Evolutionary conservation across 2,888 invertebrate species (phyloP).

Genomic region (Himalopsyche kuldschensis): DNA sequence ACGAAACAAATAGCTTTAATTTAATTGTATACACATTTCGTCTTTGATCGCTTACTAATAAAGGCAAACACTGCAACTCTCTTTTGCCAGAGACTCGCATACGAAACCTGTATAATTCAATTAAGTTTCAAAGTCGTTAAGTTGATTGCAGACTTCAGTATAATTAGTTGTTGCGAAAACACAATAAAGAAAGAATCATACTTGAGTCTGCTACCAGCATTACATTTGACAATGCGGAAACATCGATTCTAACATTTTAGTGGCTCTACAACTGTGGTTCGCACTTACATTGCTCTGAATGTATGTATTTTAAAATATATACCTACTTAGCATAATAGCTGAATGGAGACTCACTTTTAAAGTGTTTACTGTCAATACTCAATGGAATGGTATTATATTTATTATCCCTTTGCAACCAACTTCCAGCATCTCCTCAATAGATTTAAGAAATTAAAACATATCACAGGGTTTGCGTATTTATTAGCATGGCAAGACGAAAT

Average conservation of each 20-base stretch:
- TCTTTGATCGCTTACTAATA: neutral
- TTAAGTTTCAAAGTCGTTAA: neutral
- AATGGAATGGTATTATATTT: too few species aligned
- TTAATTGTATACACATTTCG: neutral
- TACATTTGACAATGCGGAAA: slow-evolving; percentile 29
- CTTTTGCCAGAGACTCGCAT: neutral
- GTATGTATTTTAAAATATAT: too few species aligned
- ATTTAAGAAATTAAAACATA: too few species aligned
- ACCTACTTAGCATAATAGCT: too few species aligned
- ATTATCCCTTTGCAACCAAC: too few species aligned
- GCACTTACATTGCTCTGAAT: too few species aligned
- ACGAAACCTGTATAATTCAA: neutral
- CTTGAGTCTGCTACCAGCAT: neutral
- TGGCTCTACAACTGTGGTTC: neutral
- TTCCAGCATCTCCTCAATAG: too few species aligned
- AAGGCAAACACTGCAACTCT: neutral
- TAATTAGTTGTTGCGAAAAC: neutral
- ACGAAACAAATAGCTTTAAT: too few species aligned
- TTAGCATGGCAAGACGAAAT: too few species aligned
- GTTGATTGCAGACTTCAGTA: neutral
- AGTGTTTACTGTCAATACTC: too few species aligned
- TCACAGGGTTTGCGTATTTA: too few species aligned
- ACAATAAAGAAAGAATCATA: neutral
- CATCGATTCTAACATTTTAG: neutral
- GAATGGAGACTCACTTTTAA: too few species aligned